A percentile compares a stretch with the other conserved stretches of the same genome.
phyloP scores from a whole-genome alignment of 2,888 invertebrate species.

The Hypercompe scribonia region DNA sequence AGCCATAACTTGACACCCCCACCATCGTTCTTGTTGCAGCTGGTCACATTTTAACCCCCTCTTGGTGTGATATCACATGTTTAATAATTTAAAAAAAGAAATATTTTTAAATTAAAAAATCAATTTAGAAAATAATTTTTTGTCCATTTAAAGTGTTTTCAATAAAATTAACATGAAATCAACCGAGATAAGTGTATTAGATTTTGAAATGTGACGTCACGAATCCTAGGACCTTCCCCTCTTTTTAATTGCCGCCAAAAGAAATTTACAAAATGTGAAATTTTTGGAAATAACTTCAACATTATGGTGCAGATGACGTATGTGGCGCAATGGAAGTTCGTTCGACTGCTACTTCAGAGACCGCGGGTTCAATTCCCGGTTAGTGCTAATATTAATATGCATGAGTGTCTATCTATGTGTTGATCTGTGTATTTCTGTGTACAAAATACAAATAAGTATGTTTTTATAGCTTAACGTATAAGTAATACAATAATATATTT shows the following conservation, averaged over 20 bases:
- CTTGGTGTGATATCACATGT: not conserved
- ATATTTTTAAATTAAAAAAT: not conserved
- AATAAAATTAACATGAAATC: no score
- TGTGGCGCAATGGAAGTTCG: not conserved
- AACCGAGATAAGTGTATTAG: no score
- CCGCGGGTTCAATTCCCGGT: not conserved
- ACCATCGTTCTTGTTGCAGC: not conserved
- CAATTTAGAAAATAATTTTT: not conserved
- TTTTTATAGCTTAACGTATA: not conserved
- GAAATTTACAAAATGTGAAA: not conserved
- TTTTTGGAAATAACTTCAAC: not conserved
- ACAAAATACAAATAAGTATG: not conserved
- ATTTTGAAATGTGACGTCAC: not conserved
- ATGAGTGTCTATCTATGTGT: not conserved
- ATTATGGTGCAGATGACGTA: not conserved
- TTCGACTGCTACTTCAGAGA: not conserved
- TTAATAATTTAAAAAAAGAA: no score
- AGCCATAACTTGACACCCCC: not conserved
- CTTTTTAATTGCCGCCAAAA: not conserved
- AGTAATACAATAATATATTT: not conserved
- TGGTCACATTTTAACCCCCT: not conserved
- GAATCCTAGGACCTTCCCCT: no score
- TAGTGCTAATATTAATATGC: not conserved
- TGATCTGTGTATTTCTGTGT: not conserved
- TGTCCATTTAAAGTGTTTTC: no score